Evolutionary conservation across 2,113 vertebrate species (phyloP).

Genomic region (Phrynocephalus versicolor): DNA sequence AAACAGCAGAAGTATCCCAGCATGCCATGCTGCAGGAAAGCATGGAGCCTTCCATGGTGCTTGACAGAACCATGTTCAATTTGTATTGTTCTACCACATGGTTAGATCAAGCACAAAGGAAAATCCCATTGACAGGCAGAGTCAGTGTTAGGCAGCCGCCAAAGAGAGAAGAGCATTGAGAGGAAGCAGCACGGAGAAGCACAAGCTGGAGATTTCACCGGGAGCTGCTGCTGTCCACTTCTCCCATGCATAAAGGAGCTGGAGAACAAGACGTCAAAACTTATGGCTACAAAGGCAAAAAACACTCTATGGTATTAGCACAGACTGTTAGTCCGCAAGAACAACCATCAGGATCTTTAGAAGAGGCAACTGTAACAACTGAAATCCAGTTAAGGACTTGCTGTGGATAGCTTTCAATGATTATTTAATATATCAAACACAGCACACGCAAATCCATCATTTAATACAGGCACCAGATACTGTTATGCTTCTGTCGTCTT

Average conservation of each 20-base stretch:
- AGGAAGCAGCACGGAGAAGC: constrained; percentile 83
- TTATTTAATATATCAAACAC: background rate
- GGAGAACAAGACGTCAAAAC: constrained; percentile 63
- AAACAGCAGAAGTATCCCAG: constrained; percentile 81
- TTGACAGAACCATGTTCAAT: constrained; percentile 99
- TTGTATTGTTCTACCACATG: constrained; percentile 99
- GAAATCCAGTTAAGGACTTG: background rate
- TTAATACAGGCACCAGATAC: background rate
- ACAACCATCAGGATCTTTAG: constrained; percentile 37
- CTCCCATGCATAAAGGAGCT: constrained; percentile 71
- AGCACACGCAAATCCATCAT: background rate
- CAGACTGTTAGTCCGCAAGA: constrained; percentile 67
- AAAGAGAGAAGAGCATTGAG: constrained; percentile 88
- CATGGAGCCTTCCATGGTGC: constrained; percentile 98
- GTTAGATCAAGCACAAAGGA: constrained; percentile 99
- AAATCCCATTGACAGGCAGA: constrained; percentile 90
- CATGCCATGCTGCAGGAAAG: constrained; percentile 91
- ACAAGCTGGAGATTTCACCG: constrained; percentile 79
- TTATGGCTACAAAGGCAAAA: constrained; percentile 52
- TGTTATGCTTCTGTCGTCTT: background rate
- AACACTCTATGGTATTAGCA: constrained; percentile 49
- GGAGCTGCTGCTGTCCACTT: constrained; percentile 71
- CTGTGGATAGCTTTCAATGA: constrained; percentile 6
- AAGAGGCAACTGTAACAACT: background rate
- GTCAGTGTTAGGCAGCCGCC: constrained; percentile 83